phyloP scores from a whole-genome alignment of 2,797 vertebrate species.

The Lepilemur septentrionalis region DNA sequence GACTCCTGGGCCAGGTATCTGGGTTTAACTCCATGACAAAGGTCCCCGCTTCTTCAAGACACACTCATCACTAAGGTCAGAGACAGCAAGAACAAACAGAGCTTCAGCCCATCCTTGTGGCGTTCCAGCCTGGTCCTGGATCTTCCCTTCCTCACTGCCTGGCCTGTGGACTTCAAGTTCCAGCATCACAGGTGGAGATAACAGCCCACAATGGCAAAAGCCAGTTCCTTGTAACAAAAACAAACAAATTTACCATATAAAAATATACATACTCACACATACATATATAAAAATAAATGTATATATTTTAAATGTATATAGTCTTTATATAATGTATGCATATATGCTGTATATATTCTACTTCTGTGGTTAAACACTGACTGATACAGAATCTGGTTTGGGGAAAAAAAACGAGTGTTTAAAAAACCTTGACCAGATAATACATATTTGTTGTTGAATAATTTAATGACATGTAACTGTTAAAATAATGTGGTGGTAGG shows the following conservation, averaged over 20 bases:
- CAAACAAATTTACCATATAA: neutral
- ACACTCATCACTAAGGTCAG: neutral
- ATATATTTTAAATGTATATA: neutral
- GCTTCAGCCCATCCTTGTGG: neutral
- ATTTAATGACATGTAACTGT: conserved; percentile 29
- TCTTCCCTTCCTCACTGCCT: neutral
- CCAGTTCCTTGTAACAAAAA: neutral
- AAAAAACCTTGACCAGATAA: neutral
- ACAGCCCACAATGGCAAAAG: neutral
- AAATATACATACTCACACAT: neutral
- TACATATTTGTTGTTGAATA: conserved; percentile 15
- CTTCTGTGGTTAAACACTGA: neutral
- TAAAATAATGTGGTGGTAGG: neutral
- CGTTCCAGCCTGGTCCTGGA: neutral
- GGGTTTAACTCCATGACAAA: neutral
- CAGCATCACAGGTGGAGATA: neutral
- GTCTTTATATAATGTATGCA: neutral
- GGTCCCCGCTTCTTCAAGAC: neutral
- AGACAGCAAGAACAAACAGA: neutral
- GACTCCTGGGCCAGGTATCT: neutral
- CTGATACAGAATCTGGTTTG: neutral
- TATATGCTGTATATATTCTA: neutral
- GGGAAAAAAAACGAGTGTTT: neutral
- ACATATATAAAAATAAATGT: neutral
- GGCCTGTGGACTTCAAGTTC: neutral